A percentile compares a stretch with the other conserved stretches of the same genome.
phyloP scores from a whole-genome alignment of 2,888 invertebrate genomes.

The Dinocampus coccinellae region DNA sequence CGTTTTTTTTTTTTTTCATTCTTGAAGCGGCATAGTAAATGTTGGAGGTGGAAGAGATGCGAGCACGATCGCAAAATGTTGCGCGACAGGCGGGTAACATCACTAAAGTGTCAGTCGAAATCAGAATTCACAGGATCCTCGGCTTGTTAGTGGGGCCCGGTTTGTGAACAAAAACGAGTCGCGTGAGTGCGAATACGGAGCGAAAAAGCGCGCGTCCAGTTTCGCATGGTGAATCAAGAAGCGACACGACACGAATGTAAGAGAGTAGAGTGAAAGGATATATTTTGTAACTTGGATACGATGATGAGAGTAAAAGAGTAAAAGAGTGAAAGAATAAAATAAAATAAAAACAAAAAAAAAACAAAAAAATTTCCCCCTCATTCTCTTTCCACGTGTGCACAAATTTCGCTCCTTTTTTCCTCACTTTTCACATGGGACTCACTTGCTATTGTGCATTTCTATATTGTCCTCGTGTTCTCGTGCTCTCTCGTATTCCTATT shows the following conservation, averaged over 20 bases:
- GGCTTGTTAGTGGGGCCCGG: slow-evolving; percentile 65
- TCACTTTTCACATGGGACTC: slow-evolving; percentile 37
- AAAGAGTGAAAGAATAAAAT: neutral
- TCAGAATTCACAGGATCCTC: slow-evolving; percentile 67
- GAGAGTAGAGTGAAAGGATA: neutral
- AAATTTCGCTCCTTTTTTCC: slow-evolving; percentile 48
- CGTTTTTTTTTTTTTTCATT: neutral
- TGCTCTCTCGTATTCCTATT: slow-evolving; percentile 46
- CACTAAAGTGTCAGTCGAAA: slow-evolving; percentile 69
- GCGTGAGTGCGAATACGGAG: slow-evolving; percentile 50
- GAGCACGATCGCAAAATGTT: slow-evolving; percentile 24
- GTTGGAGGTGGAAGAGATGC: slow-evolving; percentile 22
- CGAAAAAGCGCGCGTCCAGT: slow-evolving; percentile 39
- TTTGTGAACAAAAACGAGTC: slow-evolving; percentile 60
- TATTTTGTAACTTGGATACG: neutral
- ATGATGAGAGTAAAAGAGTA: neutral
- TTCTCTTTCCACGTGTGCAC: slow-evolving; percentile 31
- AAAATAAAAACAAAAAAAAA: no score
- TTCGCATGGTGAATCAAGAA: slow-evolving; percentile 40
- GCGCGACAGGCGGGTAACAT: slow-evolving; percentile 62
- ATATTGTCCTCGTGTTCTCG: slow-evolving; percentile 35
- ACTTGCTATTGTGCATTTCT: neutral
- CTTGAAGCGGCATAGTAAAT: slow-evolving; percentile 47
- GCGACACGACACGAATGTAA: slow-evolving; percentile 24
- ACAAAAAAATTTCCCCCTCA: slow-evolving; percentile 26